Base-by-base conservation (phyloP, 2,797 vertebrate genomes). In the Pipistrellus pygmaeus region DNA sequence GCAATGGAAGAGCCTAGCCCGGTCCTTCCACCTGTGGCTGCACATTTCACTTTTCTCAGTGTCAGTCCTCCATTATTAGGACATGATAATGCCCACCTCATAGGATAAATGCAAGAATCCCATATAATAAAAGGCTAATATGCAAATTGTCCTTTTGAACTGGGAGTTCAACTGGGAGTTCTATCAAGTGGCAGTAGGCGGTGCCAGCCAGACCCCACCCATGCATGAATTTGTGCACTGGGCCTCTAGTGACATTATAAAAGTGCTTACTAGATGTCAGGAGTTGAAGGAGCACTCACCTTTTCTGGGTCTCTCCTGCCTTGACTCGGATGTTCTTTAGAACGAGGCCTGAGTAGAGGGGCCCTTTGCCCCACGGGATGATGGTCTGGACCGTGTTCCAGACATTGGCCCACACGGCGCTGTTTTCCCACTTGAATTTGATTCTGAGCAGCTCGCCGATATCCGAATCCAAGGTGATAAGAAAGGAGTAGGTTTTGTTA, bases 241-340 rank as follows among this genome's bases (percentile, higher is more conserved):
- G 27, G 60, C 27, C 60, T 62, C 60, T 30, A 4, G 7, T 25
- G 23, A 35, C 68, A 32, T 21, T 38, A 44, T 14, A 41, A 60
- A 60, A 41, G 27, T 21, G 11, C 35, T 51, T 23, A 69, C 18
- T 2, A 53, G 57, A 23, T 17, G 25, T 44, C 3, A 75, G 62
- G 64, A 41, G 27, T 10, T 12, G 48, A 15, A 15, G 1, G 3
- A 12, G 46, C 3, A 71, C 35, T 35, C 76, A 97, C 98, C 97
- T 99, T 85, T 98, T 96, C 96, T 99, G 99, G 0, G 99, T 99
- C 95, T 99, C 99, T 21, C 99, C 99, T 25, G 98, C 98, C 97
- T 99, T 99, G 95, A 99, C 97, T 83, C 97, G 98, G 97, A 99
- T 98, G 90, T 96, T 98, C 95, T 98, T 99, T 71, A 99, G 97